Percentiles rank a stretch among this genome's conserved stretches.
These are phyloP conservation scores for Eristalinus aeneus DNA, from an alignment of 2,888 invertebrate species.

Conservation along the genomic window DNA sequence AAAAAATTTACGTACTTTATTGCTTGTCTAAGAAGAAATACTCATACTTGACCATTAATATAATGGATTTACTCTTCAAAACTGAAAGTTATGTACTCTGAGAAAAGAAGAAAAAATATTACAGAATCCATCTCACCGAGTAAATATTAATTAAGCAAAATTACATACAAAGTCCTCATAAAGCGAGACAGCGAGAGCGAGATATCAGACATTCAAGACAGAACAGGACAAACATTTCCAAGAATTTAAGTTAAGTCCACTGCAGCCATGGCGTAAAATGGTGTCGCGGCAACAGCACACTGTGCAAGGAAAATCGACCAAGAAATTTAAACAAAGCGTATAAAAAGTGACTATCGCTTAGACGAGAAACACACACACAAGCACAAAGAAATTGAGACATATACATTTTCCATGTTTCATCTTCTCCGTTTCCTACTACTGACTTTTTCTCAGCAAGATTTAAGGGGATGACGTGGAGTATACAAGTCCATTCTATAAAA, in stretches of 20 bases:
- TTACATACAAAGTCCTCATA: neutral
- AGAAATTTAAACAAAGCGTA: conserved; percentile 44
- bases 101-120: no score
- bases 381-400: neutral
- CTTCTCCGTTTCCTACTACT: neutral
- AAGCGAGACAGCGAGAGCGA: neutral
- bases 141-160: neutral
- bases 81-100: no score
- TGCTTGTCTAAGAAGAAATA: no score
- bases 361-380: neutral
- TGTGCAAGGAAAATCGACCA: neutral
- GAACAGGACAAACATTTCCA: neutral
- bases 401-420: neutral
- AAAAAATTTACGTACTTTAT: no score
- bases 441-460: neutral
- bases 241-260: neutral
- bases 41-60: no score
- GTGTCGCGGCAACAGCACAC: neutral
- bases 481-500: neutral
- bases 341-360: conserved; percentile 8
- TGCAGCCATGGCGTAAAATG: neutral
- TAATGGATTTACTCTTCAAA: no score
- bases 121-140: no score
- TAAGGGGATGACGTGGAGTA: neutral
- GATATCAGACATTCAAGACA: neutral